Conservation (phyloP, 1,140 invertebrate species). For the Brachionus calyciflorus region DNA sequence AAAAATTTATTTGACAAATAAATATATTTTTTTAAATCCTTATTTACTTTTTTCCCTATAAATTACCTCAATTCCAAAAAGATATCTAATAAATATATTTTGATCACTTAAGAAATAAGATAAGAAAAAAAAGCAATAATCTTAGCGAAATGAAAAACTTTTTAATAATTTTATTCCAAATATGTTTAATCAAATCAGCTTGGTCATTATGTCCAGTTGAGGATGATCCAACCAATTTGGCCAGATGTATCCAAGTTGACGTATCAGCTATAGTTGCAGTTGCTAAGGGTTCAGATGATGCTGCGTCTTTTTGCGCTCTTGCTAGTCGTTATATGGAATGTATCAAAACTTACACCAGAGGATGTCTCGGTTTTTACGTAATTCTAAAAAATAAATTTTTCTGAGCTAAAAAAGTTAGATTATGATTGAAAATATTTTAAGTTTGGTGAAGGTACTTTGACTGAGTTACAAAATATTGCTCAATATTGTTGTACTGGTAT, state of each 20-base stretch:
- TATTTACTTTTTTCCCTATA: too few species aligned
- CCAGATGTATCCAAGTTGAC: conserved; percentile 41
- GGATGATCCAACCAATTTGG: conserved; percentile 44
- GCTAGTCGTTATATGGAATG: conserved; percentile 46
- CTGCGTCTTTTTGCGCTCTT: conserved; percentile 33
- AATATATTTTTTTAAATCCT: too few species aligned
- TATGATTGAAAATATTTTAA: background rate
- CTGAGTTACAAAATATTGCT: conserved; percentile 43
- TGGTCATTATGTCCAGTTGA: conserved; percentile 37
- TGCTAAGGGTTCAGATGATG: conserved; percentile 22
- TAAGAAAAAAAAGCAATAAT: too few species aligned
- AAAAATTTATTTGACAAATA: conserved; percentile 31
- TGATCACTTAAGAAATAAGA: too few species aligned
- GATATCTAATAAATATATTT: too few species aligned
- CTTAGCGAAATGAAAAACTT: background rate
- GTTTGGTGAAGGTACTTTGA: conserved; percentile 39
- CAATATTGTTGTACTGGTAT: conserved; percentile 32
- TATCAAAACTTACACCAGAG: conserved; percentile 35
- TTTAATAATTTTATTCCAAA: background rate
- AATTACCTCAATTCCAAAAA: too few species aligned
- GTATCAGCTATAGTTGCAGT: conserved; percentile 36
- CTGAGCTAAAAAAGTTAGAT: too few species aligned
- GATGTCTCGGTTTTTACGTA: conserved; percentile 45
- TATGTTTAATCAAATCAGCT: background rate
- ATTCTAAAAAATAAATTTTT: background rate